Percentiles rank a stretch among this genome's conserved stretches.
Evolutionary conservation across 2,113 vertebrate species (phyloP).

Genomic region (Mobula hypostoma): DNA sequence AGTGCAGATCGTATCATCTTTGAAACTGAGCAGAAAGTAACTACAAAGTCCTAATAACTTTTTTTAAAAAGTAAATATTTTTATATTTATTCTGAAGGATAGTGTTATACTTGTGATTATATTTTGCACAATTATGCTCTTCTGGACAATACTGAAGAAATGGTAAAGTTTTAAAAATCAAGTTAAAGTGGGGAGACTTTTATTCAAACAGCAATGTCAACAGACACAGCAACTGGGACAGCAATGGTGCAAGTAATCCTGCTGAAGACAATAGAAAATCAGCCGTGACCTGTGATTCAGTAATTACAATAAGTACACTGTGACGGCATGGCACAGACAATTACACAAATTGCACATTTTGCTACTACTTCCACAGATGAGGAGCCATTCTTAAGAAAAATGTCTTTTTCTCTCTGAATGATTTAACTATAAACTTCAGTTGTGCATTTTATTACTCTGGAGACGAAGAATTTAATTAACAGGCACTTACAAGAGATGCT

Average conservation of each 20-base stretch:
- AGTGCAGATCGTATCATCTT: background rate
- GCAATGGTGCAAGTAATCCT: background rate
- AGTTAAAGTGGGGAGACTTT: background rate
- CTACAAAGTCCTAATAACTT: background rate
- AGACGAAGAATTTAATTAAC: background rate
- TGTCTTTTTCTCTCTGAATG: background rate
- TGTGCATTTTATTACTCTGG: background rate
- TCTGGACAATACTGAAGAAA: background rate
- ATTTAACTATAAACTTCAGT: background rate
- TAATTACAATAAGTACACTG: background rate
- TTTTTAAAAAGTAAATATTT: background rate
- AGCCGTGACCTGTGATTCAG: background rate
- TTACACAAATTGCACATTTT: background rate
- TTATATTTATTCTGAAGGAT: background rate
- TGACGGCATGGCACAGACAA: no score
- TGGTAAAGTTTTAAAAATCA: background rate
- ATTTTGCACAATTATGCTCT: background rate
- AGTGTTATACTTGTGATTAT: background rate
- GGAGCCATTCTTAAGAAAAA: background rate
- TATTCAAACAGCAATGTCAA: background rate
- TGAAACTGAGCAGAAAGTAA: background rate
- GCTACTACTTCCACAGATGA: background rate
- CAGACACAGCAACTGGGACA: background rate
- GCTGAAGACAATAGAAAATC: background rate
- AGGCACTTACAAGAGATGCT: background rate